Evolutionary conservation across 2,888 invertebrate species (phyloP), one percentile per base, ranked within the genome.

Genomic region (Dynastes maya): DNA sequence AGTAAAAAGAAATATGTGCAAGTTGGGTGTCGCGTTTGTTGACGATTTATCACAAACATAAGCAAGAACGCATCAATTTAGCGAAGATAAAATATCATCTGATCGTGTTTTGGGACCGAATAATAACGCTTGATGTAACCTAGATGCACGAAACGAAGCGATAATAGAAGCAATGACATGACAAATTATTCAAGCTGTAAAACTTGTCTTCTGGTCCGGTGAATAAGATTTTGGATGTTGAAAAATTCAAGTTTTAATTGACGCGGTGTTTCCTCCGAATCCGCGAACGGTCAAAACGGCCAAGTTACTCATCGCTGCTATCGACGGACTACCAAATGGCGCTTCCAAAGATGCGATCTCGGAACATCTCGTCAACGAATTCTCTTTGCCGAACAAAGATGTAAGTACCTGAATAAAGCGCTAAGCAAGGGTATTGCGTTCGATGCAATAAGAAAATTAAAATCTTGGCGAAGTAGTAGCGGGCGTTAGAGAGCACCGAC

Each of bases 391-490:
- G 1, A 80, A 81, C 1, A 80, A 78, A 2, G 83, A 84, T 65
- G 83, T 13, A 81, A 76, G 27, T 77, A 67, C 67, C 71, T 85
- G 51, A 81, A 80, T 51, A 83, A 80, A 8, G 83, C 83, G 8
- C 65, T 85, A 32, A 80, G 84, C 65, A 84, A 83, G 67, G 85
- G 84, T 0, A 64, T 85, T 51, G 83, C 84, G 0, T 84, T 85
- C 58, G 85, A 84, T 8, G 85, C 84, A 8, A 81, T 84, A 5
- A 79, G 79, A 29, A 83, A 84, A 51, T 81, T 78, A 58, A 80
- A 80, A 29, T 6, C 55, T 80, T 9, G 80, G 79, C n/a, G 78
- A 80, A 4, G 78, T 78, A 6, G 63, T 80, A 49, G 67, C 75
- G 3, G 45, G 37, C 9, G 40, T 71, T 27, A 63, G 77, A 27